A percentile compares a stretch with the other conserved stretches of the same genome.
phyloP scores from a whole-genome alignment of 2,888 invertebrate species.

The Geophilus truncorum region DNA sequence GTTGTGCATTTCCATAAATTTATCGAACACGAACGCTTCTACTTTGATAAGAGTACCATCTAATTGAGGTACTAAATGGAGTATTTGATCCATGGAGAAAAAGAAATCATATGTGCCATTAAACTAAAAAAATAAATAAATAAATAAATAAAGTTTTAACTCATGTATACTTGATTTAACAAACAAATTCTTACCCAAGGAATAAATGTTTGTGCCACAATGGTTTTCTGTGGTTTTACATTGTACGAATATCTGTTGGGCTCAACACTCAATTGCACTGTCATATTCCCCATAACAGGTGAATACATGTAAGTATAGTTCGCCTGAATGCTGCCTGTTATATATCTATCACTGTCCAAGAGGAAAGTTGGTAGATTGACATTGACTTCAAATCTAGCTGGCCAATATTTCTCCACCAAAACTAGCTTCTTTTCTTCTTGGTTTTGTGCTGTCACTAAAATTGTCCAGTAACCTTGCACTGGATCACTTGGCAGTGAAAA shows the following conservation, averaged over 20 bases:
- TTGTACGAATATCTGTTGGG: conserved; percentile 37
- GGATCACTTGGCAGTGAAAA: conserved; percentile 31
- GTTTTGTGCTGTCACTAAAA: conserved; percentile 6
- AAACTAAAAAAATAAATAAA: conserved; percentile 37
- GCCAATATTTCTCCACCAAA: conserved; percentile 40
- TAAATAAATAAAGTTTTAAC: conserved; percentile 38
- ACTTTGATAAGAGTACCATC: conserved; percentile 34
- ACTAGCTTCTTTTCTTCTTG: conserved; percentile 39
- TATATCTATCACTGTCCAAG: conserved; percentile 44
- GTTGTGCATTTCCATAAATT: conserved; percentile 34
- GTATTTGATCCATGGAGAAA: conserved; percentile 37
- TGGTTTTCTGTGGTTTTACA: neutral
- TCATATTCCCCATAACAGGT: conserved; percentile 45
- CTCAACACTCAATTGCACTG: conserved; percentile 43
- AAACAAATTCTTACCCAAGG: conserved; percentile 28
- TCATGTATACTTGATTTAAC: no score
- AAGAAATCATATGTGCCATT: conserved; percentile 39
- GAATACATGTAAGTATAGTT: conserved; percentile 39
- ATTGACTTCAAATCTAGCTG: conserved; percentile 44
- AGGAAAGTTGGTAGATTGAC: conserved; percentile 46
- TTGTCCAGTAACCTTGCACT: conserved; percentile 28
- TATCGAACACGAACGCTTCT: conserved; percentile 36
- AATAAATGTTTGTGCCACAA: conserved; percentile 35
- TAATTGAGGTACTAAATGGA: conserved; percentile 31
- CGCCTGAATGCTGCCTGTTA: conserved; percentile 44